Conservation (phyloP, 2,888 invertebrate genomes). For the Tenthredo notha region DNA sequence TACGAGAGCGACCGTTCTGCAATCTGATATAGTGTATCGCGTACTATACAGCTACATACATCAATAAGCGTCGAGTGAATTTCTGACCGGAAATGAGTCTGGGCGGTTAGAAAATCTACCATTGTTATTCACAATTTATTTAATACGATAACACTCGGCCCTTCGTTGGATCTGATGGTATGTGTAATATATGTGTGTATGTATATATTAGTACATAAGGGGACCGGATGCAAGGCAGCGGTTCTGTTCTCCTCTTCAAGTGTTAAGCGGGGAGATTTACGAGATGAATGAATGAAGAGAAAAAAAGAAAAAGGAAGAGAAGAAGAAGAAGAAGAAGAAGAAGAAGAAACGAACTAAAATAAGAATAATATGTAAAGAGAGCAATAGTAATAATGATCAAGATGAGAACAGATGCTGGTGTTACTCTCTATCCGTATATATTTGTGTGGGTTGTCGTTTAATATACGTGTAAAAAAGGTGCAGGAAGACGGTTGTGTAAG, state of each 20-base stretch:
- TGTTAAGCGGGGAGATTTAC: background rate
- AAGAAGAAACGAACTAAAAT: background rate
- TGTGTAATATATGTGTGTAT: background rate
- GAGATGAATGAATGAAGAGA: background rate
- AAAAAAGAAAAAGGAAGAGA: background rate
- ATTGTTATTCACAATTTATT: constrained; percentile 72
- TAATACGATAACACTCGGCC: constrained; percentile 67
- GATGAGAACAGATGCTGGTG: constrained; percentile 6
- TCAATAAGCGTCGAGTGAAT: background rate
- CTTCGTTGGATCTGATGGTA: constrained; percentile 70
- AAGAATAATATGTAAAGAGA: background rate
- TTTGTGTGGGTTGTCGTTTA: background rate
- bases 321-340: background rate
- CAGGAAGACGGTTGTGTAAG: constrained; percentile 59
- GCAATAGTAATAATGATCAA: background rate
- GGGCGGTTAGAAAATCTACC: constrained; percentile 75
- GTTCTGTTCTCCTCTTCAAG: constrained; percentile 16
- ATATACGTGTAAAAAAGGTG: background rate
- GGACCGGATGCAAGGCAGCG: constrained; percentile 39
- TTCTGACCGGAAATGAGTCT: constrained; percentile 74
- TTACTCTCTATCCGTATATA: background rate
- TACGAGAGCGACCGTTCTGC: too few relatives aligned
- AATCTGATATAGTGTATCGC: background rate
- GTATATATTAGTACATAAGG: background rate
- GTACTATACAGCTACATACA: background rate